These are phyloP conservation scores for Xyrichtys novacula DNA, from an alignment of 2,797 vertebrate genomes.

Conservation along the genomic window DNA sequence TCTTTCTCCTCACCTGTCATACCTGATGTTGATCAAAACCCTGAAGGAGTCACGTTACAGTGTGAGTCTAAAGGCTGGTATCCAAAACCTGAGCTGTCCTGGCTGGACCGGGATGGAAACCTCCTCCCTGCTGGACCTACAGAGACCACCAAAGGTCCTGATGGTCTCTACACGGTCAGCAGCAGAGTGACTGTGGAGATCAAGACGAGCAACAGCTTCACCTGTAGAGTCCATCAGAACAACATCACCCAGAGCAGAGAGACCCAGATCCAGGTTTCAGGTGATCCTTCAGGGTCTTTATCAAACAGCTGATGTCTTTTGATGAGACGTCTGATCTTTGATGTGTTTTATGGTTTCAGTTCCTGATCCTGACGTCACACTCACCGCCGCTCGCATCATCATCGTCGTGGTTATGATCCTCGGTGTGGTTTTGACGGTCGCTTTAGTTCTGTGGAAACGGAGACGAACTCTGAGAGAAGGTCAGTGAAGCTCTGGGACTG, in stretches of 20 bases:
- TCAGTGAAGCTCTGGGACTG: too few species aligned
- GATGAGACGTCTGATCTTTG: too few species aligned
- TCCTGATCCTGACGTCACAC: too few species aligned
- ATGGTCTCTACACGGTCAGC: conserved; percentile 30
- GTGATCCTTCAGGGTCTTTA: too few species aligned
- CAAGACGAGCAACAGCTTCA: background rate
- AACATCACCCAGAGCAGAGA: background rate
- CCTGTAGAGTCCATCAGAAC: conserved; percentile 14
- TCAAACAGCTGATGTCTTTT: too few species aligned
- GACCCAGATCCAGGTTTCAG: background rate
- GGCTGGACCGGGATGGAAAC: conserved; percentile 9
- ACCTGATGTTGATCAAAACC: background rate
- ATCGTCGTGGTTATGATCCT: too few species aligned
- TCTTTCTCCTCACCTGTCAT: background rate
- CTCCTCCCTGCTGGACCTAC: conserved; percentile 18
- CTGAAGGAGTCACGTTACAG: background rate
- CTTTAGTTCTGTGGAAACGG: too few species aligned
- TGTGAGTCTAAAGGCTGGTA: conserved; percentile 17
- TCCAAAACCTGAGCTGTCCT: conserved; percentile 19
- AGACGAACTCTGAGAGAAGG: too few species aligned
- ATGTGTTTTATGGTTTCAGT: too few species aligned
- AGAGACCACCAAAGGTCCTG: conserved; percentile 16
- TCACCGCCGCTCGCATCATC: too few species aligned
- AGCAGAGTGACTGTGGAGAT: conserved; percentile 23
- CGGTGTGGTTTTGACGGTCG: too few species aligned